Base-by-base conservation (phyloP, 2,888 invertebrate genomes). In the Lumbricus terrestris region DNA sequence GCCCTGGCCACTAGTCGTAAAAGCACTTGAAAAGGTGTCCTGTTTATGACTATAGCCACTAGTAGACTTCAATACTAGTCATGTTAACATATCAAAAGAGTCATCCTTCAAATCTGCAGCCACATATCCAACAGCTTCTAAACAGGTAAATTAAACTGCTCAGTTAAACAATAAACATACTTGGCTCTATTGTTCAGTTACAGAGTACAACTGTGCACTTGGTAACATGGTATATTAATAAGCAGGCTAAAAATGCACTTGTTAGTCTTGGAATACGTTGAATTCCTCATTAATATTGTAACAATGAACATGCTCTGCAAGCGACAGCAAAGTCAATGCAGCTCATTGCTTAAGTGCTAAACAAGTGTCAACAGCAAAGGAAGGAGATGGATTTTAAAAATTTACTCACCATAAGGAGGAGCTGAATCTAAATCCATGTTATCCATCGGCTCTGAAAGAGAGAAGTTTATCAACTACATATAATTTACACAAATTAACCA, bases 351-450 rank as follows among this genome's bases (percentile, higher is more conserved):
- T n/a, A n/a, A n/a, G n/a, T n/a, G n/a, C n/a, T n/a, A 40, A 40
- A 4, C 47, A 47, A 29, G 23, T 54, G 54, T 5, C 4, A 23
- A 54, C 35, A 35, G 83, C 16, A 83, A 83, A 23, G 23, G 35
- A 4, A 83, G 35, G 38, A 85, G 40, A 18, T n/a, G n/a, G n/a
- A n/a, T n/a, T n/a, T 37, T 33, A 88, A n/a, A 16, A 38, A 90
- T 54, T 37, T 20, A 34, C 89, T 90, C 6, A 90, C 90, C 90
- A 89, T 89, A 90, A 33, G 89, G 90, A 42, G 89, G 90, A 35
- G 89, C 54, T 54, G 47, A 40, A 88, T 90, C 90, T n/a, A 90
- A 69, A 34, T 90, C 90, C 90, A 90, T 90, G 89, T 54, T 89
- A 69, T 90, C 90, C 37, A 42, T n/a, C 16, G 88, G 85, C 47